Percentiles rank a stretch among this genome's conserved stretches.
Conservation (phyloP, 1,140 invertebrate genomes). For the Procambarus virginalis region DNA sequence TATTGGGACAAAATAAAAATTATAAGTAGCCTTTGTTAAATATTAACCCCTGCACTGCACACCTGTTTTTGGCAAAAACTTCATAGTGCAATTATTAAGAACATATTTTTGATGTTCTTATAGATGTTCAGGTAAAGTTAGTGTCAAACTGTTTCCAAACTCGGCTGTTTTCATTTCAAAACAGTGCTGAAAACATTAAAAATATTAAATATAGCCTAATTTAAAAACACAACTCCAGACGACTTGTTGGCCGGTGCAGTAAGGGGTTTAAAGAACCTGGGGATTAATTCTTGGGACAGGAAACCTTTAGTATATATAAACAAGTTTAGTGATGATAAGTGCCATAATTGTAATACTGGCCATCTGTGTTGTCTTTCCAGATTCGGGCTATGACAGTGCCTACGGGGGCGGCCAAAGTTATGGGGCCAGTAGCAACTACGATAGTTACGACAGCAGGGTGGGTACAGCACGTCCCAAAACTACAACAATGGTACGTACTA, state of each 20-base stretch:
- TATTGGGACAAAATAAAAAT: neutral
- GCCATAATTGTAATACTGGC: neutral
- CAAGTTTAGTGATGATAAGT: neutral
- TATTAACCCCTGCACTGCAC: too few species aligned
- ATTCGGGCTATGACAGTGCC: conserved; percentile 29
- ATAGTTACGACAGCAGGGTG: conserved; percentile 51
- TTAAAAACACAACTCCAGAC: too few species aligned
- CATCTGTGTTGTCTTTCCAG: conserved; percentile 32
- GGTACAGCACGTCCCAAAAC: conserved; percentile 57
- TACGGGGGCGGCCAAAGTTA: conserved; percentile 37
- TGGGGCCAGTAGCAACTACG: conserved; percentile 36
- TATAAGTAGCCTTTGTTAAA: neutral
- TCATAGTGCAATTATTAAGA: too few species aligned
- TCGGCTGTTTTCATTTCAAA: too few species aligned
- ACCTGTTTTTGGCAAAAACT: too few species aligned
- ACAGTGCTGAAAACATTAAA: too few species aligned
- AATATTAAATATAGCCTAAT: too few species aligned
- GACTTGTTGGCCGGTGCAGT: too few species aligned
- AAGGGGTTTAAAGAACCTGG: neutral
- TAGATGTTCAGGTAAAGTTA: too few species aligned
- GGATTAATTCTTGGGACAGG: neutral
- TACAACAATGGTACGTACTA: conserved; percentile 63
- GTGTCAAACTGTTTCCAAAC: too few species aligned
- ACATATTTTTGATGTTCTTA: too few species aligned
- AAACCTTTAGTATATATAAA: neutral